Conservation (phyloP, 2,888 invertebrate species). For the Synergus umbraculus region DNA sequence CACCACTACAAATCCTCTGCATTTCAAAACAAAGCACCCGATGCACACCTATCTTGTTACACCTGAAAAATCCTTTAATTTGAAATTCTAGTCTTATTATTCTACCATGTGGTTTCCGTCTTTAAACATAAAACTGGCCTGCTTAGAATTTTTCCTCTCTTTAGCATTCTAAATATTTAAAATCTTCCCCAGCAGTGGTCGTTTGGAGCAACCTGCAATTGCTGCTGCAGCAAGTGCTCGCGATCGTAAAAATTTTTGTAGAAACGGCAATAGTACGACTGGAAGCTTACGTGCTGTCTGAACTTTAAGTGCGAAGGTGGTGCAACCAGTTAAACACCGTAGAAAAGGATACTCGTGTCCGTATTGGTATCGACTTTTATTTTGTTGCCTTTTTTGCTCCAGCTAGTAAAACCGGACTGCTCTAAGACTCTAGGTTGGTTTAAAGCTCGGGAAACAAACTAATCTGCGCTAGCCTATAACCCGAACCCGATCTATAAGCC, state of each 20-base stretch:
- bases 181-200: slow-evolving; percentile 9
- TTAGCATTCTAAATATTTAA: slow-evolving; percentile 3
- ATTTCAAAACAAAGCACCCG: slow-evolving; percentile 25
- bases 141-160: slow-evolving; percentile 13
- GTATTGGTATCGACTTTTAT: background rate
- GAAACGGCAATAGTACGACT: slow-evolving; percentile 17
- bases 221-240: background rate
- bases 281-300: slow-evolving; percentile 10
- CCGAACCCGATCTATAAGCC: slow-evolving; percentile 7
- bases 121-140: background rate
- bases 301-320: slow-evolving; percentile 14
- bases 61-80: background rate
- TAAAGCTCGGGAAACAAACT: background rate
- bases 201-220: slow-evolving; percentile 26
- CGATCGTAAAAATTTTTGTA: slow-evolving; percentile 23
- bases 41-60: background rate
- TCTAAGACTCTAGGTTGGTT: background rate
- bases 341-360: background rate
- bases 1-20: background rate
- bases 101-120: background rate
- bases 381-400: slow-evolving; percentile 9
- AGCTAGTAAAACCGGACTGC: slow-evolving; percentile 10
- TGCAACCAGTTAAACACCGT: slow-evolving; percentile 10
- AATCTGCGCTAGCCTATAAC: slow-evolving; percentile 5
- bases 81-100: background rate